Percentiles rank a stretch among this genome's conserved stretches.
These are phyloP conservation scores for Catamblyrhynchus diadema DNA, from an alignment of 2,797 vertebrate species.

Conservation along the genomic window DNA sequence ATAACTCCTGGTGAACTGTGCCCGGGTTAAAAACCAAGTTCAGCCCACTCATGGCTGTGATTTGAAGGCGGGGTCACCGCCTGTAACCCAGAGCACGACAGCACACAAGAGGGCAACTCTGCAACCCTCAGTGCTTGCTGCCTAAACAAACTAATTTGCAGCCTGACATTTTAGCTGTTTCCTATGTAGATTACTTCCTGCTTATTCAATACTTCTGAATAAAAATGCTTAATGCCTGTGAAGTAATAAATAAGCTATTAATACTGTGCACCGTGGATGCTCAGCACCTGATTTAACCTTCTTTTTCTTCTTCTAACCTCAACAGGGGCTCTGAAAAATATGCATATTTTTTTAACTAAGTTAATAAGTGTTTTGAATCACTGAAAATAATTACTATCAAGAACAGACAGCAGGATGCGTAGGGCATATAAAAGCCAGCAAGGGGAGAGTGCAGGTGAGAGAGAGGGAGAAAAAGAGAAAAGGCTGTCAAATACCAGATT, in stretches of 20 bases:
- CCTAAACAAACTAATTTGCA: slow-evolving; percentile 58
- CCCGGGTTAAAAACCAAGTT: not conserved
- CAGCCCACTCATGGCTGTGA: not conserved
- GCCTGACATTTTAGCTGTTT: slow-evolving; percentile 47
- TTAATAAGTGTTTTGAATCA: not conserved
- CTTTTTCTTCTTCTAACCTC: not conserved
- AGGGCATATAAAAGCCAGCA: not conserved
- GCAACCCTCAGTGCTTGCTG: not conserved
- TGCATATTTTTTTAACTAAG: not conserved
- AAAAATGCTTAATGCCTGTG: slow-evolving; percentile 15
- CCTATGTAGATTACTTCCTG: slow-evolving; percentile 25
- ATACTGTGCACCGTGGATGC: not conserved
- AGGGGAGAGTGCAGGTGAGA: not conserved
- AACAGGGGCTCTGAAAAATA: not conserved
- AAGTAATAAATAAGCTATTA: slow-evolving; percentile 33
- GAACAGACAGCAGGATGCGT: not conserved
- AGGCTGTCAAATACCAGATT: not conserved
- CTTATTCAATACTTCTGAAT: slow-evolving; percentile 41
- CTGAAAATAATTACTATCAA: not conserved
- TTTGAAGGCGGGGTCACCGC: not conserved
- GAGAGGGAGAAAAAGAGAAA: not conserved
- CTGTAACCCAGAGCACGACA: not conserved
- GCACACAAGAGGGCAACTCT: not conserved
- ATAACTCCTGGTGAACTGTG: slow-evolving; percentile 8
- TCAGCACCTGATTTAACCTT: not conserved